These are phyloP conservation scores for Meriones psammophilus DNA, from an alignment of 2,797 vertebrate genomes.

Conservation along the genomic window DNA sequence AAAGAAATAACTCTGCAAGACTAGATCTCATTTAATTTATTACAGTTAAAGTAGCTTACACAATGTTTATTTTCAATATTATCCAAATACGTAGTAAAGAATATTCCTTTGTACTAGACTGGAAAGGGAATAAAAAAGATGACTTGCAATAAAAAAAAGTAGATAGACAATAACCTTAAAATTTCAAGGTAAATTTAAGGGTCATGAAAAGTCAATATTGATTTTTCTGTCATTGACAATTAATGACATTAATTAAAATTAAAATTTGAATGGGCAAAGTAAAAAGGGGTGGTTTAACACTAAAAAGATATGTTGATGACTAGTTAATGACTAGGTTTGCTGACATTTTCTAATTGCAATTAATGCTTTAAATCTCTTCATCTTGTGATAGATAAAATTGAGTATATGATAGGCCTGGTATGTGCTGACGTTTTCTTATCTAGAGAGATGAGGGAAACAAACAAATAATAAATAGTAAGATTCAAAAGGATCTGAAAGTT, in stretches of 20 bases:
- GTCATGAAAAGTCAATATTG: conserved; percentile 10
- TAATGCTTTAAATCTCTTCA: conserved; percentile 39
- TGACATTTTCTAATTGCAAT: background rate
- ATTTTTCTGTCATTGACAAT: background rate
- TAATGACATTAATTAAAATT: background rate
- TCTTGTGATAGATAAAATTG: background rate
- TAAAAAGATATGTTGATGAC: background rate
- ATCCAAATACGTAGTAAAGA: conserved; percentile 9
- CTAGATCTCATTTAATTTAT: background rate
- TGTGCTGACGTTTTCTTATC: conserved; percentile 12
- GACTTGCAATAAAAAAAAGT: background rate
- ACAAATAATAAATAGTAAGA: conserved; percentile 35
- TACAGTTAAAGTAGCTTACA: background rate
- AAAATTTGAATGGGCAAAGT: background rate
- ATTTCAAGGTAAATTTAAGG: background rate
- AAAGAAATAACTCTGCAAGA: background rate
- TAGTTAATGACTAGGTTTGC: background rate
- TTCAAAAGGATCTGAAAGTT: background rate
- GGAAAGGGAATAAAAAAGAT: background rate
- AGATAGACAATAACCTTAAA: background rate
- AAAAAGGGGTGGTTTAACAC: background rate
- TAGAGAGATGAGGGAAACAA: background rate
- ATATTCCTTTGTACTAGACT: background rate
- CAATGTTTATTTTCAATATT: background rate
- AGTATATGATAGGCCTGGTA: background rate